Base-by-base conservation (phyloP, 2,888 invertebrate species). In the Eumerus sabulonum region DNA sequence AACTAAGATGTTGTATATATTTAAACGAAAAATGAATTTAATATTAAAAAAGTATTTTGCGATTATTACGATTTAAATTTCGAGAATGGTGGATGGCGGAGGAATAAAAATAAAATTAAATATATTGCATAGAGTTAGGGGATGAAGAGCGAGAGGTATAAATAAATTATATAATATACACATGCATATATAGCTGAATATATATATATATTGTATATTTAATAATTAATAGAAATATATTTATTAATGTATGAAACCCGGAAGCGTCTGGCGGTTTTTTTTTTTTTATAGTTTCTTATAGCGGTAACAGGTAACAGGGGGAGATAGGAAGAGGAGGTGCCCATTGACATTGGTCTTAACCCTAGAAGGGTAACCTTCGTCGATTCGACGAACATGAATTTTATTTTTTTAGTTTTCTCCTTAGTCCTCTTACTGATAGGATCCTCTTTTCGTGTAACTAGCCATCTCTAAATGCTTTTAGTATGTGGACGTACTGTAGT, bases 121-220 rank as follows among this genome's bases (percentile, higher is more conserved):
- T 63, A 18, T 48, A 51, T 68, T 73, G 57, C 64, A 73, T 71
- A 68, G 45, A 63, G 19, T n/a, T 70, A 63, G 77, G 51, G 27
- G 18, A 36, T 42, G 18, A 40, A 42, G 53, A 51, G 42, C 47
- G 57, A 59, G n/a, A n/a, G 54, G 40, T 38, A 40, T 9, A 57
- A 48, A 54, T 70, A 59, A 60, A 62, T 73, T 59, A 68, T 72
- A 51, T 63, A 73, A 48, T 57, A 53, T 73, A 77, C 67, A 73
- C 56, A 72, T 45, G 66, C 66, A 77, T 74, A 74, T 63, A 79
- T 79, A 79, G 79, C 79, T 79, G 79, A 79, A 79, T 68, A 79
- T 68, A 79, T 74, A 70, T 68, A 59, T 79, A 79, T 74, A 74
- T 73, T 79, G 74, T 79, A 79, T 74, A 79, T 68, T 74, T 68